Evolutionary conservation across 2,113 vertebrate genomes (phyloP).

Genomic region (Sylvietta virens): DNA sequence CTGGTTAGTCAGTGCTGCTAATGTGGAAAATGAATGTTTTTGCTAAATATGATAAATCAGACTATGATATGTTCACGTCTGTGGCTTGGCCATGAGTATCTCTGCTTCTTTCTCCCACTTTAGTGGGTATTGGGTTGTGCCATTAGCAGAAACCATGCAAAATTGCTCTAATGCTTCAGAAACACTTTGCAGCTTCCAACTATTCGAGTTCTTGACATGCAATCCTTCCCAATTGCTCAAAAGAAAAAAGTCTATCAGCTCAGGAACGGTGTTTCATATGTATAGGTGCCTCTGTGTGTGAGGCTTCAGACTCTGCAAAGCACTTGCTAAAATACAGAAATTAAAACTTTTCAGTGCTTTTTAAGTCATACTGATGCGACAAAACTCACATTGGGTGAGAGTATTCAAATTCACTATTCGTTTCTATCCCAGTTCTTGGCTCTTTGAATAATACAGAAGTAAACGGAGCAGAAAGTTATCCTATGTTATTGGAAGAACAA

Average conservation of each 20-base stretch:
- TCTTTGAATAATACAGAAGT: background rate
- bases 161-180: background rate
- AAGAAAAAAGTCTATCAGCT: background rate
- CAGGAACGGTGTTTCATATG: background rate
- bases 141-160: background rate
- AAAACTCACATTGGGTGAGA: background rate
- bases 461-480: background rate
- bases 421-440: background rate
- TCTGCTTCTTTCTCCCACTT: background rate
- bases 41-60: background rate
- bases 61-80: background rate
- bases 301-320: background rate
- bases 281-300: background rate
- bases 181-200: background rate
- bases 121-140: background rate
- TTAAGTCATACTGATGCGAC: background rate
- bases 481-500: background rate
- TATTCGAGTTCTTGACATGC: background rate
- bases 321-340: background rate
- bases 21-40: background rate
- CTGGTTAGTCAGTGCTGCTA: background rate
- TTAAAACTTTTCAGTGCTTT: background rate
- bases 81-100: background rate
- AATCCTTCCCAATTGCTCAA: background rate
- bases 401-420: background rate